Conservation (phyloP, 2,797 vertebrate species). For the Moxostoma hubbsi region DNA sequence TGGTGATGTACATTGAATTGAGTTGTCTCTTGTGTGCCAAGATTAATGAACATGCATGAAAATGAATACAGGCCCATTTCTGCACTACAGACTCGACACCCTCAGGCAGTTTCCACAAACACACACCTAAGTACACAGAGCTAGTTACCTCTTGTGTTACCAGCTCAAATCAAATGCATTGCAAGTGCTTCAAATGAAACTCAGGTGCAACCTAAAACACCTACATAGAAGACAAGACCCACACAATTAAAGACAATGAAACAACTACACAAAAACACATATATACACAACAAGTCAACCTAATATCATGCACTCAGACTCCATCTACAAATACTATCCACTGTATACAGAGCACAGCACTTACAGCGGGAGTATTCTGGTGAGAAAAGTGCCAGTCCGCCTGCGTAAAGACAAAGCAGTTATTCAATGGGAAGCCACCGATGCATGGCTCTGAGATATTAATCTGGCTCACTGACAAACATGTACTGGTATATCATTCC, state of each 20-base stretch:
- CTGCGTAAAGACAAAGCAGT: slow-evolving; percentile 66
- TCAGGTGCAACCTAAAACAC: neutral
- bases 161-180: slow-evolving; percentile 10
- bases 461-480: slow-evolving; percentile 52
- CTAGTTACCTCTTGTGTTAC: slow-evolving; percentile 6
- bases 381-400: slow-evolving; percentile 65
- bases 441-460: slow-evolving; percentile 50
- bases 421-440: slow-evolving; percentile 56
- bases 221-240: neutral
- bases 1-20: slow-evolving; percentile 46
- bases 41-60: slow-evolving; percentile 45
- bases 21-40: slow-evolving; percentile 26
- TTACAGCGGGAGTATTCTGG: slow-evolving; percentile 67
- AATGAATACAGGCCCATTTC: slow-evolving; percentile 30
- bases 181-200: slow-evolving; percentile 6
- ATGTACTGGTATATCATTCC: slow-evolving; percentile 45
- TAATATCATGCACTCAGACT: slow-evolving; percentile 20
- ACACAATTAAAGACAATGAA: slow-evolving; percentile 9
- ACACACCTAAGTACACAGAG: neutral
- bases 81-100: slow-evolving; percentile 34
- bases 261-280: slow-evolving; percentile 7
- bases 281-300: neutral
- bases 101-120: slow-evolving; percentile 34
- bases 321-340: slow-evolving; percentile 32
- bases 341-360: slow-evolving; percentile 47